phyloP scores from a whole-genome alignment of 2,888 invertebrate species.

The Agrochola circellaris region DNA sequence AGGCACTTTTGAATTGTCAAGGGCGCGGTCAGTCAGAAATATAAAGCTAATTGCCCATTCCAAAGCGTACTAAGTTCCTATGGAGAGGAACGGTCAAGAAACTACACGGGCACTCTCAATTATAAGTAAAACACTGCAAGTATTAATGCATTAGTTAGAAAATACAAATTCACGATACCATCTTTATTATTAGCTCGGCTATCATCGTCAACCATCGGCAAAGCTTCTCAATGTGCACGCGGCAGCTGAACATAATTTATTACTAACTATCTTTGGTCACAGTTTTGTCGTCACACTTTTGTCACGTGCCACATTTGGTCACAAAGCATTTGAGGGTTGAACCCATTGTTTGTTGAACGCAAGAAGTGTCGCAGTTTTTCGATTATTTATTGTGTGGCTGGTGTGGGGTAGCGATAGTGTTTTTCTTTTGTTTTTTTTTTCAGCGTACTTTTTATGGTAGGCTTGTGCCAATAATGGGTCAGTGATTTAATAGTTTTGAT shows the following conservation, averaged over 20 bases:
- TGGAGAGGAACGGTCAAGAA: neutral
- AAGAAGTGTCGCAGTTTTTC: slow-evolving; percentile 41
- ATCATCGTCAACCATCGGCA: slow-evolving; percentile 25
- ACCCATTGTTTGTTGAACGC: slow-evolving; percentile 51
- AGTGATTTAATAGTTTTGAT: neutral
- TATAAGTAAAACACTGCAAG: neutral
- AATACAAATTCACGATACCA: neutral
- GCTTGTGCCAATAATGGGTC: slow-evolving; percentile 1
- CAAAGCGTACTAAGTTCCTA: neutral
- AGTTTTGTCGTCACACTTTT: slow-evolving; percentile 58
- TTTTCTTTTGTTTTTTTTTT: neutral
- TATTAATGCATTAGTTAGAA: neutral
- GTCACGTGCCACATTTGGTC: slow-evolving; percentile 61
- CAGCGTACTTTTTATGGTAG: slow-evolving; percentile 2
- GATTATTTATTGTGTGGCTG: slow-evolving; percentile 48
- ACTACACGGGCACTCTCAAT: neutral
- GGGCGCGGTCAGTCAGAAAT: neutral
- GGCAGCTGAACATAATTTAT: slow-evolving; percentile 56
- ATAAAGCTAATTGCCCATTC: neutral
- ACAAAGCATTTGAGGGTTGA: slow-evolving; percentile 48
- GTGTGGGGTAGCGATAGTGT: slow-evolving; percentile 6
- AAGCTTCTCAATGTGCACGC: slow-evolving; percentile 33
- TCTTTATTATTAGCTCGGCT: slow-evolving; percentile 13
- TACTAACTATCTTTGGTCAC: slow-evolving; percentile 55
- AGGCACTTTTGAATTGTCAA: neutral